phyloP scores from a whole-genome alignment of 2,113 vertebrate species.

The Eptesicus fuscus region DNA sequence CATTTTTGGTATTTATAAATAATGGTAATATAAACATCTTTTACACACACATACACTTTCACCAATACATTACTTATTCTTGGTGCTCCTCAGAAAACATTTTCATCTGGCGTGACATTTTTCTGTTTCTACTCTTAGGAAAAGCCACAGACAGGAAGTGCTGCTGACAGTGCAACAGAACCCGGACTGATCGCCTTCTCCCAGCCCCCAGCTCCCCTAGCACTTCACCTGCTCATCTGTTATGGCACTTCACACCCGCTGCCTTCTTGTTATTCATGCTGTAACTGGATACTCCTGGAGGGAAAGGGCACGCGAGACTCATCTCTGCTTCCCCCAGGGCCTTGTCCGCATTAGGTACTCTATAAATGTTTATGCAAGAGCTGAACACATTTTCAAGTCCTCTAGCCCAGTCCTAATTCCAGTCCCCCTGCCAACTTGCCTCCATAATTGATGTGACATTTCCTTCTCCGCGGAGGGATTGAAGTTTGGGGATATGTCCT shows the following conservation, averaged over 20 bases:
- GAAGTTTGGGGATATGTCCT: not conserved
- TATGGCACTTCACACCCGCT: not conserved
- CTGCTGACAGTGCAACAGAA: not conserved
- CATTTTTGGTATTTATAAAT: not conserved
- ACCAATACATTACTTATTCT: not conserved
- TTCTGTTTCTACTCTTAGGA: not conserved
- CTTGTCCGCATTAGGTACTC: not conserved
- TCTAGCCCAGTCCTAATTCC: not conserved
- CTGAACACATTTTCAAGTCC: slow-evolving; percentile 34
- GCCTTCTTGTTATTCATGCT: not conserved
- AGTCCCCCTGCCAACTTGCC: not conserved
- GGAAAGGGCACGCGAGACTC: not conserved
- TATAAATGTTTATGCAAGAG: not conserved
- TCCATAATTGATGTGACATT: slow-evolving; percentile 53
- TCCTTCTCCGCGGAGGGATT: slow-evolving; percentile 1
- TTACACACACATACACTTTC: not conserved
- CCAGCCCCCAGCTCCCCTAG: fast-evolving
- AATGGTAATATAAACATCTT: not conserved
- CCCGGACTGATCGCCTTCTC: not conserved
- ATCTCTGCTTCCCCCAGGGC: not conserved
- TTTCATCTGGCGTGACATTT: not conserved
- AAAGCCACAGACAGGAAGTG: not conserved
- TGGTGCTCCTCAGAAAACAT: not conserved
- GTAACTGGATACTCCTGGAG: slow-evolving; percentile 17
- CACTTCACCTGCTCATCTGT: not conserved